phyloP scores from a whole-genome alignment of 2,888 invertebrate genomes.

The Stenchaetothrips biformis region DNA sequence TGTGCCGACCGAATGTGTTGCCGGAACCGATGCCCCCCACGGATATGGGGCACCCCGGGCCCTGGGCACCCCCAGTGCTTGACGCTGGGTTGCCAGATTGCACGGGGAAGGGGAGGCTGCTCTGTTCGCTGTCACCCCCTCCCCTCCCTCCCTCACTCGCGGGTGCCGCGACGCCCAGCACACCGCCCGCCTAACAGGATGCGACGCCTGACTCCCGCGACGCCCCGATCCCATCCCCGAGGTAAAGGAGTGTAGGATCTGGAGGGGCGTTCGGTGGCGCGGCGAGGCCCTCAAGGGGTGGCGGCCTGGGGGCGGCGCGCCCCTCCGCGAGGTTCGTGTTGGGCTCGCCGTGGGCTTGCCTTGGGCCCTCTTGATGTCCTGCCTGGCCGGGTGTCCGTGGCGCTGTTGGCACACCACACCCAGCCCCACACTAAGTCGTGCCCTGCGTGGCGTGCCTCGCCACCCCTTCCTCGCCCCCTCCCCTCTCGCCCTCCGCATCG shows the following conservation, averaged over 20 bases:
- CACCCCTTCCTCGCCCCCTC: constrained; percentile 31
- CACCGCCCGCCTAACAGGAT: constrained; percentile 15
- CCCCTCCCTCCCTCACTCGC: neutral
- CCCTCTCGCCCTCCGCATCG: constrained; percentile 22
- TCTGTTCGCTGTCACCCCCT: constrained; percentile 28
- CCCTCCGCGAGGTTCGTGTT: neutral
- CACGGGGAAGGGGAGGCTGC: constrained; percentile 28
- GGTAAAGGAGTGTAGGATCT: neutral
- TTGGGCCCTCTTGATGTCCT: constrained; percentile 30
- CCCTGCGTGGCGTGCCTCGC: constrained; percentile 26
- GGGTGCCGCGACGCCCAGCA: neutral
- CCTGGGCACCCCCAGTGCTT: constrained; percentile 9
- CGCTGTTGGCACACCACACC: constrained; percentile 30
- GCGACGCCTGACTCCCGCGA: neutral
- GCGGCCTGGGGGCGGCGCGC: neutral
- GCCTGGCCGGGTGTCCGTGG: constrained; percentile 28
- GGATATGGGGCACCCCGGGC: constrained; percentile 21
- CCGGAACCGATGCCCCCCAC: constrained; percentile 2
- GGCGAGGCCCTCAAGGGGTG: neutral
- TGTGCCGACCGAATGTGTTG: constrained; percentile 5
- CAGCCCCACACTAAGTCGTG: constrained; percentile 11
- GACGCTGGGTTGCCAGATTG: constrained; percentile 15
- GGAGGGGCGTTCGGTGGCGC: neutral
- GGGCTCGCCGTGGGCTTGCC: constrained; percentile 11
- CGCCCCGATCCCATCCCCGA: neutral